phyloP scores from a whole-genome alignment of 2,113 vertebrate species.

The Hassar affinis region DNA sequence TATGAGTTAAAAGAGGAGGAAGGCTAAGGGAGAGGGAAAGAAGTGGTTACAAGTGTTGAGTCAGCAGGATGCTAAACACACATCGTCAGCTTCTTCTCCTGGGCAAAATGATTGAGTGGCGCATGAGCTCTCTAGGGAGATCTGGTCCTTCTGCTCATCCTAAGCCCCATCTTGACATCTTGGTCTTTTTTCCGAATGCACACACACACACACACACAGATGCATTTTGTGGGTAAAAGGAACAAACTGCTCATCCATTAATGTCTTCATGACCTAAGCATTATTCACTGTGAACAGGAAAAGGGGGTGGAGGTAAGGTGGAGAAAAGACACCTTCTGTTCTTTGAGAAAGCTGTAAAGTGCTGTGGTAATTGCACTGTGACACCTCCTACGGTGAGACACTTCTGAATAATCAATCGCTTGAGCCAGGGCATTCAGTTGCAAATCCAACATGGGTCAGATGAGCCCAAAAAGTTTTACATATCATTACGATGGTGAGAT shows the following conservation, averaged over 20 bases:
- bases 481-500: not conserved
- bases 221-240: constrained; percentile 12
- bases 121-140: constrained; percentile 54
- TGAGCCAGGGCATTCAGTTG: not conserved
- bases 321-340: constrained; percentile 43
- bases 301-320: constrained; percentile 16
- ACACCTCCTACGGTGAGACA: constrained; percentile 41
- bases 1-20: not conserved
- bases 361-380: constrained; percentile 40
- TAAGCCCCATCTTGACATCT: constrained; percentile 51
- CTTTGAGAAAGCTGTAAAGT: constrained; percentile 48
- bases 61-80: constrained; percentile 35
- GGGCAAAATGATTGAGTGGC: constrained; percentile 42
- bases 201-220: constrained; percentile 18
- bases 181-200: constrained; percentile 21
- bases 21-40: not conserved
- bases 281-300: constrained; percentile 45
- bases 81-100: constrained; percentile 37
- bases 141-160: constrained; percentile 39
- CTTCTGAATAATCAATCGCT: constrained; percentile 19
- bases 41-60: constrained; percentile 14
- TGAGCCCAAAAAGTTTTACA: not conserved
- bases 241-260: constrained; percentile 32
- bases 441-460: not conserved
- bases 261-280: constrained; percentile 31